A percentile compares a stretch with the other conserved stretches of the same genome.
These are phyloP conservation scores for Atta colombica DNA, from an alignment of 1,140 invertebrate genomes.

Conservation along the genomic window DNA sequence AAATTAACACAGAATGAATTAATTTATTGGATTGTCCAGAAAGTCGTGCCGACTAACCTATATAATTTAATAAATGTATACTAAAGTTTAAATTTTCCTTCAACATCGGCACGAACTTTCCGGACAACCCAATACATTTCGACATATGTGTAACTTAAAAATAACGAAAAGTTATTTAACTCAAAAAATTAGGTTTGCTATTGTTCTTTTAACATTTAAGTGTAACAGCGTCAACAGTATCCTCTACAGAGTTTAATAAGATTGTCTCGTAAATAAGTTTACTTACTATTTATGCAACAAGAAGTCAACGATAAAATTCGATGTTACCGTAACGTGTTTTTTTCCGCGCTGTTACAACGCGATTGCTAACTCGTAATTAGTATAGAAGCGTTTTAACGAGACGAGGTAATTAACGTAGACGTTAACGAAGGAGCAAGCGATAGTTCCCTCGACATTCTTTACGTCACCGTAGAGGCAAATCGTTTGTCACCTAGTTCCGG, in stretches of 20 bases:
- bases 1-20: no score
- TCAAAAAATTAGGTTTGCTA: no score
- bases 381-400: constrained; percentile 45
- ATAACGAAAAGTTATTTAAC: no score
- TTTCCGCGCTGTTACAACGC: constrained; percentile 22
- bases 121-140: no score
- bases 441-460: constrained; percentile 53
- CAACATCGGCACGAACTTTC: no score
- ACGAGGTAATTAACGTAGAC: constrained; percentile 41
- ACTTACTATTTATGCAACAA: constrained; percentile 1
- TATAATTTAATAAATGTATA: no score
- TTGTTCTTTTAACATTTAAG: no score
- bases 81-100: no score
- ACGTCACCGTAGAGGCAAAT: constrained; percentile 39
- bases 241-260: neutral
- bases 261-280: constrained; percentile 16
- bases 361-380: constrained; percentile 53
- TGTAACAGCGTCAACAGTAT: neutral
- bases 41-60: no score
- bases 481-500: constrained; percentile 61
- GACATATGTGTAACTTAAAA: no score
- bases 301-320: constrained; percentile 22
- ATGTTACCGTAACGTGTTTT: constrained; percentile 13
- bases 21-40: no score
- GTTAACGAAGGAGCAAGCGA: constrained; percentile 56